These are phyloP conservation scores for Mechanitis mazaeus DNA, from an alignment of 2,888 invertebrate genomes.

Conservation along the genomic window DNA sequence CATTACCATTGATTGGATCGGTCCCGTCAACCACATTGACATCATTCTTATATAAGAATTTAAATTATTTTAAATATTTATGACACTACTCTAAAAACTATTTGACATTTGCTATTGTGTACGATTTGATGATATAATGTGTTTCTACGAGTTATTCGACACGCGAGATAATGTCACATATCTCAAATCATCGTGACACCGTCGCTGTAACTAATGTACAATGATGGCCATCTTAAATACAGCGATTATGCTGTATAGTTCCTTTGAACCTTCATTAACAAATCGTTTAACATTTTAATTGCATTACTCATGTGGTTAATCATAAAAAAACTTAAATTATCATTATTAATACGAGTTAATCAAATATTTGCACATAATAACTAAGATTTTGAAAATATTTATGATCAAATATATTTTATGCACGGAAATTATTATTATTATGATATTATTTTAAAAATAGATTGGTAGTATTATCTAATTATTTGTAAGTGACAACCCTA, in stretches of 20 bases:
- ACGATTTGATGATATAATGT: background rate
- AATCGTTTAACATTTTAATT: constrained; percentile 12
- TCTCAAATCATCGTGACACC: constrained; percentile 33
- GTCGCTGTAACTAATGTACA: constrained; percentile 46
- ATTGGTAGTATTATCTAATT: too few relatives aligned
- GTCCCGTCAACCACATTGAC: background rate
- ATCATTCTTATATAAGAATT: background rate
- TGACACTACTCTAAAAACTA: background rate
- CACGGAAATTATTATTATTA: too few relatives aligned
- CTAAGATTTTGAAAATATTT: too few relatives aligned
- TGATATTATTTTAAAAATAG: too few relatives aligned
- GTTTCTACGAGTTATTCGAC: background rate
- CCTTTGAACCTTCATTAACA: constrained; percentile 15
- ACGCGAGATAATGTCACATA: constrained; percentile 21
- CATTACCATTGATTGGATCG: constrained; percentile 24
- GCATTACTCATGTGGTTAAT: constrained; percentile 1
- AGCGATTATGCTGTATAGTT: constrained; percentile 19
- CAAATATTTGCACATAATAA: too few relatives aligned
- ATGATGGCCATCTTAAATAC: constrained; percentile 37
- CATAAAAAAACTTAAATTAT: background rate
- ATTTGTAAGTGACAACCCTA: constrained; percentile 9
- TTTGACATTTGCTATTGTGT: background rate
- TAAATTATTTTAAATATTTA: background rate
- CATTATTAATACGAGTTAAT: too few relatives aligned
- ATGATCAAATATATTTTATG: too few relatives aligned